A percentile compares a stretch with the other conserved stretches of the same genome.
phyloP scores from a whole-genome alignment of 2,113 vertebrate species.

The Ivindomyrus marchei region DNA sequence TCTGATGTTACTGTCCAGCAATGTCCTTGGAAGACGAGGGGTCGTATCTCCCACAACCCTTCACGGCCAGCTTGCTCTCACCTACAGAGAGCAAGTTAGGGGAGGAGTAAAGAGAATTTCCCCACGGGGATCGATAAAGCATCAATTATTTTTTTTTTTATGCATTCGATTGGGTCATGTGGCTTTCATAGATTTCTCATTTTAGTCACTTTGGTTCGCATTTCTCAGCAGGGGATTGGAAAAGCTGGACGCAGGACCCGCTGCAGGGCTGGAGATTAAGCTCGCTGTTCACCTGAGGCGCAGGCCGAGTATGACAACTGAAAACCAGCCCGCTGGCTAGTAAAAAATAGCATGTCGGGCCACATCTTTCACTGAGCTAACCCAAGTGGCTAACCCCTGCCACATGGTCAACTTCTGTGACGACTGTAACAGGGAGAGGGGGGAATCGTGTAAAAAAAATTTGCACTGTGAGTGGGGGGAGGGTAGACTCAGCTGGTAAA shows the following conservation, averaged over 20 bases:
- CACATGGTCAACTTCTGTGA: neutral
- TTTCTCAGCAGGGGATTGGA: neutral
- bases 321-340: neutral
- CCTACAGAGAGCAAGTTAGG: too few relatives aligned
- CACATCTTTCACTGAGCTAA: neutral
- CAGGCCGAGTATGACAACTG: neutral
- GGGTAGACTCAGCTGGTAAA: constrained; percentile 17
- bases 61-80: too few relatives aligned
- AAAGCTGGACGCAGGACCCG: neutral
- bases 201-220: neutral
- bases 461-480: neutral
- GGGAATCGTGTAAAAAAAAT: neutral
- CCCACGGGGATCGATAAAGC: too few relatives aligned
- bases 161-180: neutral
- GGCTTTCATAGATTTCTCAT: neutral
- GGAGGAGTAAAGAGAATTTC: too few relatives aligned
- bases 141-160: neutral
- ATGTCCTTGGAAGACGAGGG: neutral
- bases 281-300: neutral
- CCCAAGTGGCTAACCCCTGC: neutral
- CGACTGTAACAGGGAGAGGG: constrained; percentile 9
- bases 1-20: neutral
- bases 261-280: neutral
- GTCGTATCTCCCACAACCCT: neutral
- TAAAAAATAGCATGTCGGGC: neutral